A percentile compares a stretch with the other conserved stretches of the same genome.
These are phyloP conservation scores for Merops nubicus DNA, from an alignment of 2,113 vertebrate species.

Conservation along the genomic window DNA sequence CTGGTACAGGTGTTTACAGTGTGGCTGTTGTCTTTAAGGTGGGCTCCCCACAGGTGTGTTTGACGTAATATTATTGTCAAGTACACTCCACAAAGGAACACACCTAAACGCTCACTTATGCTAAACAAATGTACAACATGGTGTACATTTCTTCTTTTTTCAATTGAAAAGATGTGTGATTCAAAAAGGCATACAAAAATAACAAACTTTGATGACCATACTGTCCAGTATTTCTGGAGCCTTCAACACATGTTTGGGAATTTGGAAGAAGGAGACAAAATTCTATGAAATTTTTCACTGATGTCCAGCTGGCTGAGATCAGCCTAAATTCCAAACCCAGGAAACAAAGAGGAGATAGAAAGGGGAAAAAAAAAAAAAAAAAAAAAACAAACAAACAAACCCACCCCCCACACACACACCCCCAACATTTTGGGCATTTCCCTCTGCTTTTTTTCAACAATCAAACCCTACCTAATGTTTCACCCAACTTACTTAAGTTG, in stretches of 20 bases:
- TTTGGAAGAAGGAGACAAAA: neutral
- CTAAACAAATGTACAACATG: neutral
- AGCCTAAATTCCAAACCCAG: neutral
- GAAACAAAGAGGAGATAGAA: neutral
- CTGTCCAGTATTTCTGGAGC: neutral
- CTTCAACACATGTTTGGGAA: neutral
- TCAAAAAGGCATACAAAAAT: neutral
- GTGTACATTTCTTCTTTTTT: neutral
- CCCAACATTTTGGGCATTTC: neutral
- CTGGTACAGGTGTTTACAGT: neutral
- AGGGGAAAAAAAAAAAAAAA: no score
- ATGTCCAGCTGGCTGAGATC: neutral
- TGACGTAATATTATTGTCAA: neutral
- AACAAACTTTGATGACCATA: neutral
- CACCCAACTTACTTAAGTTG: neutral
- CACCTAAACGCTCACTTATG: neutral
- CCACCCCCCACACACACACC: no score
- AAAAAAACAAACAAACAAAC: no score
- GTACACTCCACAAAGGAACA: neutral
- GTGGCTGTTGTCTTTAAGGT: neutral
- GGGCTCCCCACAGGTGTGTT: neutral
- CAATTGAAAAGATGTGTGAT: neutral
- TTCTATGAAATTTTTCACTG: neutral
- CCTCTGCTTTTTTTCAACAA: neutral
- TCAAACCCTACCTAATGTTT: neutral